Evolutionary conservation across 2,113 vertebrate genomes (phyloP).

Genomic region (Tetraodon nigroviridis): DNA sequence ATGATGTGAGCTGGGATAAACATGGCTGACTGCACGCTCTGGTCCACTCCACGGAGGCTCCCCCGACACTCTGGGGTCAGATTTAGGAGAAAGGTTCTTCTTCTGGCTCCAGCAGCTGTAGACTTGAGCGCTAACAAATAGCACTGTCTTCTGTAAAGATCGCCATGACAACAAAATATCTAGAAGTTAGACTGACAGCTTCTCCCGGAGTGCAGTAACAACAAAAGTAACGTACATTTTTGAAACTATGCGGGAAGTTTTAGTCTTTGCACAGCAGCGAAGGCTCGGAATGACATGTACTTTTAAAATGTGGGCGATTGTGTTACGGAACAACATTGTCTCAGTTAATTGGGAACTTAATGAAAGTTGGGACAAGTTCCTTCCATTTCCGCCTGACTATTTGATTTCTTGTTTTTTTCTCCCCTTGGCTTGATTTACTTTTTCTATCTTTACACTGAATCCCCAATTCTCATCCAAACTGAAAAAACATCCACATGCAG

Average conservation of each 20-base stretch:
- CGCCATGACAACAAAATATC: slow-evolving; percentile 32
- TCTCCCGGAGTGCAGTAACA: slow-evolving; percentile 7
- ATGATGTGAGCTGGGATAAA: slow-evolving; percentile 15
- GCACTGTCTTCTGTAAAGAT: slow-evolving; percentile 7
- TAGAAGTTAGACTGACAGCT: slow-evolving; percentile 19
- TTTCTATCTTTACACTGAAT: no score
- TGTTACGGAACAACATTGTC: background rate
- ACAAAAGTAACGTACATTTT: background rate
- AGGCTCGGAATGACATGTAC: no score
- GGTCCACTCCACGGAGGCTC: slow-evolving; percentile 16
- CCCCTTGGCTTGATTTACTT: slow-evolving; percentile 19
- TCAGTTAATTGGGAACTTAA: slow-evolving; percentile 3
- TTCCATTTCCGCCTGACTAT: slow-evolving; percentile 10
- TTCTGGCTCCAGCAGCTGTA: background rate
- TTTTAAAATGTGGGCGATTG: no score
- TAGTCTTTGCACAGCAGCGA: no score
- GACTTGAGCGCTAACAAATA: slow-evolving; percentile 7
- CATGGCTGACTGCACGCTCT: slow-evolving; percentile 19
- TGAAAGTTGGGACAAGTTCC: slow-evolving; percentile 16
- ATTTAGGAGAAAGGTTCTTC: background rate
- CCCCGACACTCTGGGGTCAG: slow-evolving; percentile 1
- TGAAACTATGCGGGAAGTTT: background rate
- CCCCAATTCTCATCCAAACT: no score
- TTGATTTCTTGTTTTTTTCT: slow-evolving; percentile 27
- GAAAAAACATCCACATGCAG: slow-evolving; percentile 9